Percentiles rank a stretch among this genome's conserved stretches.
phyloP scores from a whole-genome alignment of 1,140 invertebrate genomes.

The Heliconius eleuchia region DNA sequence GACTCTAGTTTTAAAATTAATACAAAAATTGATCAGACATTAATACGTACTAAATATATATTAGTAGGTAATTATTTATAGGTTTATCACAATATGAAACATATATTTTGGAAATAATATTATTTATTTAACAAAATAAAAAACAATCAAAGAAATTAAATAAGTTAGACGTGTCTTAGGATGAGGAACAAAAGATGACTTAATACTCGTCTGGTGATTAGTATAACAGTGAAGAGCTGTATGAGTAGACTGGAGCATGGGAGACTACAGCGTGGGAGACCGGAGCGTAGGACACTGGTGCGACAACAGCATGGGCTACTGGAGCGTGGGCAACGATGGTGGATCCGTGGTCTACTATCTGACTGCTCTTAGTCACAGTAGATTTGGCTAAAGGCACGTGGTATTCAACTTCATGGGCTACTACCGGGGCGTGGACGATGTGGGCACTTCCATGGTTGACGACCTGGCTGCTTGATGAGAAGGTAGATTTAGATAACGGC shows the following conservation, averaged over 20 bases:
- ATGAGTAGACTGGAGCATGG: constrained; percentile 17
- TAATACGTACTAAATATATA: too few relatives aligned
- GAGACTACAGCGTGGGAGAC: not conserved
- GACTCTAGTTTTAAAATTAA: too few relatives aligned
- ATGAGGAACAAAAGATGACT: constrained; percentile 54
- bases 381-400: constrained; percentile 53
- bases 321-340: constrained; percentile 60
- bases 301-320: constrained; percentile 41
- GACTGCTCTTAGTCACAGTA: constrained; percentile 62
- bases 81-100: too few relatives aligned
- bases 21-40: too few relatives aligned
- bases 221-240: constrained; percentile 49
- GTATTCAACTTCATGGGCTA: constrained; percentile 54
- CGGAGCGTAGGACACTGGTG: constrained; percentile 25
- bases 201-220: constrained; percentile 56
- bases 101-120: not conserved
- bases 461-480: constrained; percentile 61
- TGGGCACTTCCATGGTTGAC: constrained; percentile 64
- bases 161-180: constrained; percentile 58
- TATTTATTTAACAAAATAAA: constrained; percentile 20
- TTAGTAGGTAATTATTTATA: too few relatives aligned
- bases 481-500: constrained; percentile 55
- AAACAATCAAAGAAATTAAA: constrained; percentile 38
- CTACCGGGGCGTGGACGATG: constrained; percentile 44
- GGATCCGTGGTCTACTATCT: constrained; percentile 63